Evolutionary conservation across 2,113 vertebrate genomes (phyloP).

Genomic region (Cavia porcellus): DNA sequence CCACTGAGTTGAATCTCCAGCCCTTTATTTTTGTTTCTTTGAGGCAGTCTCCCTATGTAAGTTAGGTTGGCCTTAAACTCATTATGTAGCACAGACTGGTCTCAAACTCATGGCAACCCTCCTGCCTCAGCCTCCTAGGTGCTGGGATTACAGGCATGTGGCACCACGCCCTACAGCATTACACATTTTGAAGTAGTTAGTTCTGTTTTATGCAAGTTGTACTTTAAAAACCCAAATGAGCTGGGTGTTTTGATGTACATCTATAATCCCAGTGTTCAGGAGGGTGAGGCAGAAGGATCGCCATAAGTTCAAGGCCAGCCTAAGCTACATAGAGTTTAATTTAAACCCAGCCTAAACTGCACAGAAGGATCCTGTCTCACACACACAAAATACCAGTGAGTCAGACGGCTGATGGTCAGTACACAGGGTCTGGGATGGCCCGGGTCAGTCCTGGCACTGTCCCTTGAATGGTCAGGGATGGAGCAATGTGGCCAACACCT

Average conservation of each 20-base stretch:
- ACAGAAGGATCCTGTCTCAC: neutral
- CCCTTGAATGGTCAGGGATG: too few relatives aligned
- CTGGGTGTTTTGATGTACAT: neutral
- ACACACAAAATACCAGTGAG: neutral
- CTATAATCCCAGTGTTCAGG: neutral
- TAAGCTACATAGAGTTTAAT: neutral
- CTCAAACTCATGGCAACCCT: neutral
- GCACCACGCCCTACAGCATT: neutral
- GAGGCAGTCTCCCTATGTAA: neutral
- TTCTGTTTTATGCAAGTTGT: neutral
- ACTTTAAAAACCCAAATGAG: neutral
- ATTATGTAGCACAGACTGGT: neutral
- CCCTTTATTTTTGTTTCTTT: too few relatives aligned
- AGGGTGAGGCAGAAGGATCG: neutral
- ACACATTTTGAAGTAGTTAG: neutral
- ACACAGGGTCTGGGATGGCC: neutral
- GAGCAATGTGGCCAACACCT: rapidly evolving
- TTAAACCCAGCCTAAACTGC: neutral
- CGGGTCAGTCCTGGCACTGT: neutral
- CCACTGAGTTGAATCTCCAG: too few relatives aligned
- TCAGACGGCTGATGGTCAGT: neutral
- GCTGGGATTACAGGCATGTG: neutral
- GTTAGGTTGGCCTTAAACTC: neutral
- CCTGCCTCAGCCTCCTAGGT: neutral
- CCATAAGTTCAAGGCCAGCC: neutral